phyloP scores from a whole-genome alignment of 2,113 vertebrate species.

The Neogale vison region DNA sequence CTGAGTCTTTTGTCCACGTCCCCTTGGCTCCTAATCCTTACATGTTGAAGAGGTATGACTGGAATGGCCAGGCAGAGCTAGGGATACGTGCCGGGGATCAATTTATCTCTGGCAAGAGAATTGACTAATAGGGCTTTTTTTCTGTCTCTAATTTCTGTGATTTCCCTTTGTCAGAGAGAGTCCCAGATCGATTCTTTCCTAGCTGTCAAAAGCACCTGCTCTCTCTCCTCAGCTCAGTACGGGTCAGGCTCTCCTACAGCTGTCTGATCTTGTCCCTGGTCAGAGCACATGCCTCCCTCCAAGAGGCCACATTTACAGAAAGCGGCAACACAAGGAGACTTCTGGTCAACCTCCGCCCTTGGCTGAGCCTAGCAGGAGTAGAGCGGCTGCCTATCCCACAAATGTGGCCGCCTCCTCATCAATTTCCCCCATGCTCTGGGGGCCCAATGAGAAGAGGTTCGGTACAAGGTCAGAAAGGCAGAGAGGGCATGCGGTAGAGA shows the following conservation, averaged over 20 bases:
- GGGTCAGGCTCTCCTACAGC: background rate
- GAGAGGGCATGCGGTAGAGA: background rate
- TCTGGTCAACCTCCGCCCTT: background rate
- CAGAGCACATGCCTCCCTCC: background rate
- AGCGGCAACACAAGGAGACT: background rate
- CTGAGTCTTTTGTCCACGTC: background rate
- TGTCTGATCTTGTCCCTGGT: background rate
- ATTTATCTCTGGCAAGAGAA: conserved; percentile 56
- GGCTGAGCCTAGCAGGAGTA: rapidly evolving
- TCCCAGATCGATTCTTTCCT: conserved; percentile 60
- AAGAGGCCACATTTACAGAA: background rate
- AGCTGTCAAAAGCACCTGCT: conserved; percentile 71
- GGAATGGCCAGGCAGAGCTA: background rate
- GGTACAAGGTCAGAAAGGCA: background rate
- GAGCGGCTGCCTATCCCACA: background rate
- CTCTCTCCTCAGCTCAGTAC: background rate
- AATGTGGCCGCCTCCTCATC: background rate
- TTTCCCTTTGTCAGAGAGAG: conserved; percentile 27
- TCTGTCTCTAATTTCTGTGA: conserved; percentile 67
- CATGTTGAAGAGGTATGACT: background rate
- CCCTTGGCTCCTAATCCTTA: background rate
- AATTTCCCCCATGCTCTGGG: background rate
- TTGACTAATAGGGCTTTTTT: conserved; percentile 61
- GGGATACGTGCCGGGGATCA: conserved; percentile 48
- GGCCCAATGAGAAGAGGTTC: background rate